These are phyloP conservation scores for Sarcophaga variegata DNA, from an alignment of 2,888 invertebrate species.

Conservation along the genomic window DNA sequence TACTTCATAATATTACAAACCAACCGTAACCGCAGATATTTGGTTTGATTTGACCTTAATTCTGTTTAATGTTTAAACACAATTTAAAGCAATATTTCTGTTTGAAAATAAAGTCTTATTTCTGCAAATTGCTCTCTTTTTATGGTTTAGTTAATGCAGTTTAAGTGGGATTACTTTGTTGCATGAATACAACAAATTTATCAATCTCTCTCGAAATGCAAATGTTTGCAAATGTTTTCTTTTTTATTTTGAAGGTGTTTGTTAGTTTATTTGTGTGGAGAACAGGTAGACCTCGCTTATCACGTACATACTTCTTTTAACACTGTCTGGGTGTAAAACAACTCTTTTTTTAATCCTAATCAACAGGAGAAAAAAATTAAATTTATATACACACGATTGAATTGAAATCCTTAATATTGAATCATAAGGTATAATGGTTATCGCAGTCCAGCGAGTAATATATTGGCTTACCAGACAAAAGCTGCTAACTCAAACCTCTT, in stretches of 20 bases:
- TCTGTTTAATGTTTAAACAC: neutral
- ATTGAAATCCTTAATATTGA: too few relatives aligned
- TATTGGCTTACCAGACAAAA: too few relatives aligned
- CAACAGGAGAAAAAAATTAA: too few relatives aligned
- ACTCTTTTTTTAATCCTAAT: too few relatives aligned
- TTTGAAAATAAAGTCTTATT: neutral
- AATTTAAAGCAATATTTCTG: neutral
- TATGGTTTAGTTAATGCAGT: neutral
- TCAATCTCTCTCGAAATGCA: neutral
- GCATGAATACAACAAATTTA: too few relatives aligned
- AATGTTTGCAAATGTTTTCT: conserved; percentile 14
- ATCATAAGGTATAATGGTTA: too few relatives aligned
- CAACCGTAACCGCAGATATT: neutral
- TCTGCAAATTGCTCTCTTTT: neutral
- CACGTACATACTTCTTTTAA: too few relatives aligned
- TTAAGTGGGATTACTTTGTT: neutral
- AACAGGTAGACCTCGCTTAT: too few relatives aligned
- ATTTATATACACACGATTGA: too few relatives aligned
- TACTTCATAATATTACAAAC: neutral
- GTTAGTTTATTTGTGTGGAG: neutral
- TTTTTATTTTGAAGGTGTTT: conserved; percentile 15
- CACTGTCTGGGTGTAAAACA: too few relatives aligned
- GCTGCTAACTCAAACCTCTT: too few relatives aligned
- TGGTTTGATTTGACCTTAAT: neutral
- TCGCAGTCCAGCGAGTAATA: too few relatives aligned